Percentiles rank a stretch among this genome's conserved stretches.
These are phyloP conservation scores for Tricholaema leucomelas DNA, from an alignment of 2,113 vertebrate genomes.

Conservation along the genomic window DNA sequence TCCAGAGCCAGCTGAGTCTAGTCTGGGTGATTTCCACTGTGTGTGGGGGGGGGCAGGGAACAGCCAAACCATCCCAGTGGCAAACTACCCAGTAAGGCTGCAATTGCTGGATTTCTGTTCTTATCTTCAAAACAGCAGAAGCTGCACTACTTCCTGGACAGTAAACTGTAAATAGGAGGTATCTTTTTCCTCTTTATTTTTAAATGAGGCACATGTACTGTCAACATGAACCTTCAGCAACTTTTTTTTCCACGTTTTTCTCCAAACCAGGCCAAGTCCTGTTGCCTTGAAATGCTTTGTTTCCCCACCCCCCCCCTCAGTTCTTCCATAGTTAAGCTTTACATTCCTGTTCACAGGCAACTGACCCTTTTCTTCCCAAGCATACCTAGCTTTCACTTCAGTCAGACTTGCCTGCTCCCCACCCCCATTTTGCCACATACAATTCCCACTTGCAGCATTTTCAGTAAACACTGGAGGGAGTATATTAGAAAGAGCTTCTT, in stretches of 20 bases:
- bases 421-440: neutral
- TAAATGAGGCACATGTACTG: neutral
- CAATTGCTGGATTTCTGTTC: neutral
- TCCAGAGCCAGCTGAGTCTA: no score
- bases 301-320: no score
- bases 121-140: neutral
- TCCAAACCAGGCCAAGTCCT: neutral
- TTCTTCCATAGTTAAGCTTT: slow-evolving; percentile 45
- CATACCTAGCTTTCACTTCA: neutral
- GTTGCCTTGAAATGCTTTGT: slow-evolving; percentile 62
- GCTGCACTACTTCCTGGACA: neutral
- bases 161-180: neutral
- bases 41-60: no score
- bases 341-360: slow-evolving; percentile 5
- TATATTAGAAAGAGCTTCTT: slow-evolving; percentile 78
- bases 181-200: neutral
- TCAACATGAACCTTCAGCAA: neutral
- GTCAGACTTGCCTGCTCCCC: neutral
- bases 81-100: neutral
- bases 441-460: slow-evolving; percentile 52
- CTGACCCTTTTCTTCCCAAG: neutral
- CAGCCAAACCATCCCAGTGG: no score
- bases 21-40: no score
- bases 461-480: slow-evolving; percentile 65
- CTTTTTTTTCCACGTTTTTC: neutral